Base-by-base conservation (phyloP, 2,888 invertebrate species). In the Eumacrocentrus americanus region DNA sequence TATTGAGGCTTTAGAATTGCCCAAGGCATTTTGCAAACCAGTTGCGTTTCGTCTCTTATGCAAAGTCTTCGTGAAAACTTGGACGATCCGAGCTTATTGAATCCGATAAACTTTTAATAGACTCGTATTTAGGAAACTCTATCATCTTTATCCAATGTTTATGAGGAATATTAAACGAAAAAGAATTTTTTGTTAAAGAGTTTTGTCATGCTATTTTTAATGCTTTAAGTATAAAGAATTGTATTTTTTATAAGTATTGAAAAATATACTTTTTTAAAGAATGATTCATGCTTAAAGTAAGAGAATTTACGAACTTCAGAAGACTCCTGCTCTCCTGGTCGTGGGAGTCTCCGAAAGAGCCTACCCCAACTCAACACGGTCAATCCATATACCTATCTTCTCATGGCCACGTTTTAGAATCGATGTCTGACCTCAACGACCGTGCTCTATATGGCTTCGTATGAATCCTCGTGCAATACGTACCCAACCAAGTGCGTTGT, bases 341-440 rank as follows among this genome's bases (percentile, higher is more conserved):
- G 38, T 12, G 22, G 64, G 69, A 70, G 70, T 72, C 73, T 71
- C 71, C 61, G 67, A 62, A 69, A 74, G 75, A 76, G 73, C 72
- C 73, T 76, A 72, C 70, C 72, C 67, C 68, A 75, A 64, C 64
- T 63, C 53, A 57, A 60, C 64, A 61, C 64, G 52, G 51, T 44
- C 62, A 58, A 61, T 62, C 59, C 62, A 61, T 25, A 59, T 54
- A 53, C 48, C 23, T 54, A 16, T 46, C 29, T 54, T n/a, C 18
- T 25, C 58, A 42, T 25, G 50, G 44, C 42, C 38, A 54, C 34
- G 35, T 35, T 51, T 29, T 47, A 12, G 53, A 60, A 64, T 62
- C 58, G 58, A 61, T 60, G 57, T 57, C 48, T 59, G 60, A n/a
- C n/a, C n/a, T n/a, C n/a, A n/a, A n/a, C 20, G 42, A 42, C 18